phyloP scores from a whole-genome alignment of 2,888 invertebrate genomes.

The Carpatolechia fugitivella region DNA sequence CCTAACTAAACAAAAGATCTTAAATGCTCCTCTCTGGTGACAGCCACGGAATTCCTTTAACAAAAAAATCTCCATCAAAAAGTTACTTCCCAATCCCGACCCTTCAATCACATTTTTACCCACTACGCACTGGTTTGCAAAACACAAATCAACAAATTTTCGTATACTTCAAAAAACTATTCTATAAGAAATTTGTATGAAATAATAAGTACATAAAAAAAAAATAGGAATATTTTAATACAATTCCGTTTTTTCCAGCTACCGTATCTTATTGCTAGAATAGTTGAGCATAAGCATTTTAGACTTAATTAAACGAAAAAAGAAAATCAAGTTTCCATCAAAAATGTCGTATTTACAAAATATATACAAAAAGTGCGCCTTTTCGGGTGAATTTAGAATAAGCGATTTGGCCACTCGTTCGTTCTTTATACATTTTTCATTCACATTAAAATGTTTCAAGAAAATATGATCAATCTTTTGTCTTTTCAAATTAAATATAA shows the following conservation, averaged over 20 bases:
- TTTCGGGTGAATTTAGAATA: slow-evolving; percentile 44
- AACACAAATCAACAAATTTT: slow-evolving; percentile 56
- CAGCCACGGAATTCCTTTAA: no score
- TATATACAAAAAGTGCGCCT: slow-evolving; percentile 69
- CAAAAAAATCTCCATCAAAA: slow-evolving; percentile 35
- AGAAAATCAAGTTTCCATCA: slow-evolving; percentile 47
- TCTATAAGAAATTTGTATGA: slow-evolving; percentile 39
- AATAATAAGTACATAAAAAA: slow-evolving; percentile 43
- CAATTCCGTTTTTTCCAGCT: slow-evolving; percentile 43
- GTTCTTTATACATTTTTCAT: slow-evolving; percentile 4
- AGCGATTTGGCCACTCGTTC: slow-evolving; percentile 67
- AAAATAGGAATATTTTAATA: slow-evolving; percentile 37
- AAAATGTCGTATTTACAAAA: slow-evolving; percentile 72
- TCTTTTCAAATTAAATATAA: slow-evolving; percentile 39
- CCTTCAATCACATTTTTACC: slow-evolving; percentile 66
- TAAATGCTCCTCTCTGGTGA: no score
- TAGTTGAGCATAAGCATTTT: slow-evolving; percentile 76
- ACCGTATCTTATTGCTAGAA: slow-evolving; percentile 60
- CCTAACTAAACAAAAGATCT: no score
- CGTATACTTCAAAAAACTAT: slow-evolving; percentile 75
- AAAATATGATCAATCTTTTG: slow-evolving; percentile 53
- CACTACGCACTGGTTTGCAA: slow-evolving; percentile 13
- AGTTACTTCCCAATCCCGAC: slow-evolving; percentile 51
- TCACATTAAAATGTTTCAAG: slow-evolving; percentile 40
- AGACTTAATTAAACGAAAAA: slow-evolving; percentile 61